These are phyloP conservation scores for Tetramorium parvispinum DNA, from an alignment of 1,140 invertebrate species.

Conservation along the genomic window DNA sequence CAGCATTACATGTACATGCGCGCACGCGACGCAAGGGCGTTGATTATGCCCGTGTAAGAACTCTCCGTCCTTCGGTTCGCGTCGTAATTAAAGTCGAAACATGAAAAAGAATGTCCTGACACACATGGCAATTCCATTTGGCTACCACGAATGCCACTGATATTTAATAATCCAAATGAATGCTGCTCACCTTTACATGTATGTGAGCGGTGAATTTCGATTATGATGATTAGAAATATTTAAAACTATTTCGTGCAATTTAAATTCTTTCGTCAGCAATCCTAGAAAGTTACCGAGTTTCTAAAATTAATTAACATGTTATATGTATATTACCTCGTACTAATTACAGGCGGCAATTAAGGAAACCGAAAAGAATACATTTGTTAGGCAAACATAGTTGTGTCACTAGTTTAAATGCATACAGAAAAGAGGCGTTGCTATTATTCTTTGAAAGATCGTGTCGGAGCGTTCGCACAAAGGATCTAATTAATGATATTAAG, in stretches of 20 bases:
- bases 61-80: not conserved
- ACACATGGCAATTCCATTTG: constrained; percentile 29
- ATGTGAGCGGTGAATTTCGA: not conserved
- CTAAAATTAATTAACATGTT: constrained; percentile 22
- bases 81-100: constrained; percentile 44
- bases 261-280: not conserved
- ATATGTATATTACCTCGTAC: not conserved
- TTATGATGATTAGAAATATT: constrained; percentile 20
- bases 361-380: constrained; percentile 7
- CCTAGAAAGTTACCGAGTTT: not conserved
- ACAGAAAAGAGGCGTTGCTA: constrained; percentile 24
- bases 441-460: constrained; percentile 35
- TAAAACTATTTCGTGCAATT: not conserved
- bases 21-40: constrained; percentile 24
- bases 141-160: not conserved
- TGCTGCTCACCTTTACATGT: not conserved
- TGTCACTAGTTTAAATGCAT: constrained; percentile 21
- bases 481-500: constrained; percentile 45
- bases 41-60: constrained; percentile 32
- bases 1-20: not conserved
- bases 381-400: constrained; percentile 19
- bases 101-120: constrained; percentile 22
- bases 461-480: constrained; percentile 21
- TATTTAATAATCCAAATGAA: constrained; percentile 48
- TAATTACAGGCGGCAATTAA: constrained; percentile 41